Evolutionary conservation across 2,113 vertebrate species (phyloP), one percentile per base, ranked within the genome.

Genomic region (Bubalus kerabau): DNA sequence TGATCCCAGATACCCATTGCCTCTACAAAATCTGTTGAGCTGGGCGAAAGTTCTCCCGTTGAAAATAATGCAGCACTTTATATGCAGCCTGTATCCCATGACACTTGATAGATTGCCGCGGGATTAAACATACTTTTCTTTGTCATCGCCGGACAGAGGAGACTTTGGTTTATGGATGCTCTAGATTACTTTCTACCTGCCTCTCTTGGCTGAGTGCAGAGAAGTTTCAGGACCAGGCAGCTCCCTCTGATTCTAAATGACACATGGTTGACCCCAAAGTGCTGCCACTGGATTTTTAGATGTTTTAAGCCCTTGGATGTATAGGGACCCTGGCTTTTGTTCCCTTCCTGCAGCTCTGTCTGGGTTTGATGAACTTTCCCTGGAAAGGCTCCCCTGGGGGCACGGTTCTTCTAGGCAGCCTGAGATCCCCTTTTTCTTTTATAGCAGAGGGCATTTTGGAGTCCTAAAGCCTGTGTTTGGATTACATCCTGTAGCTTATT

Each of bases 361-460:
- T 90, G 40, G 32, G 24, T 36, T 56, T 84, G n/a, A 23, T 23
- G 7, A 40, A 24, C 8, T 52, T 15, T 87, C 50, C 82, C n/a
- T 46, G 23, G 8, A 83, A 67, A 48, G n/a, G 1, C 12, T 30
- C 8, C 82, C 24, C 43, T 23, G 26, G 54, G 50, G 74, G 67
- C 2, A 0, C 0, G 1, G 7, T 21, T 54, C 64, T 50, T 48
- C 8, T 21, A 67, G 82, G 19, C n/a, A 85, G 21, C 0, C 0
- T 40, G 26, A 56, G 14, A 43, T 43, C 5, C 7, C 23, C 32
- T 26, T 93, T 26, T 50, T 13, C 64, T 94, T 87, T 71, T 48
- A 3, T 59, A 82, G 40, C 17, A 54, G 19, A 43, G 52, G 28
- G 59, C n/a, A 96, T 83, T 74, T 28, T 83, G 12, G 28, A 60